Base-by-base conservation (phyloP, 2,797 vertebrate genomes). In the Brotula barbata region DNA sequence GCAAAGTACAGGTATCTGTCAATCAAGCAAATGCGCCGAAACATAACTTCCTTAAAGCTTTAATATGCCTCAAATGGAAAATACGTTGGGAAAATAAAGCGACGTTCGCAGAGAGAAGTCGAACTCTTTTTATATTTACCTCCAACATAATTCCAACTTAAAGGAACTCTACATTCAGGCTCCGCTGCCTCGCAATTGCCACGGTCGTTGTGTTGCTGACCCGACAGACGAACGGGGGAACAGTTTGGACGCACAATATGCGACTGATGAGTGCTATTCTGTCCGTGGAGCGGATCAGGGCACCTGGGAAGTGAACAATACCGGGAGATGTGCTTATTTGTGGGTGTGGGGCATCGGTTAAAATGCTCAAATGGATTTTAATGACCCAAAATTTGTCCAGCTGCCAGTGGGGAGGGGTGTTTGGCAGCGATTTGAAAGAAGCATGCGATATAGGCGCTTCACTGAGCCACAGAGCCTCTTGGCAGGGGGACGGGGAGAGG, bases 291-390 rank as follows among this genome's bases (percentile, higher is more conserved):
- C 5, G 10, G 41, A 33, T 33, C 20, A 5, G 20, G 22, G 43
- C 22, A 15, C 19, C 40, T 54, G 7, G 48, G 45, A 68, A 72
- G 56, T 22, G 8, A 37, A 53, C 21, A 39, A 2, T 16, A 37
- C 64, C 21, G 25, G 40, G 14, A 56, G 16, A 61, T 41, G 16
- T 45, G 44, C 64, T 66, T 40, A 44, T 22, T 52, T 22, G 20
- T 11, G 43, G 20, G 37, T 16, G 19, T 4, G 48, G 45, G 36
- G 64, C 61, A 46, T 55, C 55, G 64, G 69, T 47, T 80, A 73
- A 80, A 81, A 69, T 58, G 49, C 37, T 69, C 68, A 77, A 83
- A 83, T 69, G 57, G 72, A 43, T 81, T 83, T 82, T 80, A 81
- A 75, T 78, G 60, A 75, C 69, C 66, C 58, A 50, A 75, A 72